Base-by-base conservation (phyloP, 1,140 invertebrate genomes). In the Macrosteles quadrilineatus region DNA sequence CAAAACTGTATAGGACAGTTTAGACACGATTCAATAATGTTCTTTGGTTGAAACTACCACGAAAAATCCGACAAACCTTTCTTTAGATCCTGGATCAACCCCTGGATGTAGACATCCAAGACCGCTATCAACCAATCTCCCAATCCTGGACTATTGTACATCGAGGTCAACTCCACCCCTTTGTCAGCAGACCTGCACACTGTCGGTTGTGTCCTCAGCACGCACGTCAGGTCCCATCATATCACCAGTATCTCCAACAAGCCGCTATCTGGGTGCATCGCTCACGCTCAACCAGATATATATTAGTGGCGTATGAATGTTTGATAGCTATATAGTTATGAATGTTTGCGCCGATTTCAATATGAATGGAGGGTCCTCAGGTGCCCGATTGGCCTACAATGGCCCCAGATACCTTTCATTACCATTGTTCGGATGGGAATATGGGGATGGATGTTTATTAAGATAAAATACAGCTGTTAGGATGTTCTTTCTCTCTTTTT, bases 361-460 rank as follows among this genome's bases (percentile, higher is more conserved):
- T 59, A 59, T 59, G 55, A 59, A 59, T 27, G 47, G 47, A 50
- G 47, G 47, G 47, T 50, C 12, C 4, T 25, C 23, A 27, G 55
- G 55, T 59, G 23, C 23, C 25, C 55, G 55, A 59, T 59, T 59
- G 55, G 55, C 55, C 55, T 12, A 59, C 55, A 59, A 59, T 59
- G 23, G 4, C 55, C 55, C 55, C 55, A 29, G 55, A 29, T 59
- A 59, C 55, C 55, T 59, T 59, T 59, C 55, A 59, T 59, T 59
- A n/a, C 55, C 27, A 59, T 59, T 59, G 55, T 50, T 50, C 47
- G 17, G 17, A 59, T 59, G 55, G 55, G 25, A 50, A 50, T 50
- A 59, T 29, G 23, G 14, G 21, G 27, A 36, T 36, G 55, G 55
- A 14, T 59, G 55, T 59, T 59, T 59, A 59, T 25, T 59, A 30